Percentiles rank a stretch among this genome's conserved stretches.
phyloP scores from a whole-genome alignment of 1,140 invertebrate genomes.

The Brachionus plicatilis region DNA sequence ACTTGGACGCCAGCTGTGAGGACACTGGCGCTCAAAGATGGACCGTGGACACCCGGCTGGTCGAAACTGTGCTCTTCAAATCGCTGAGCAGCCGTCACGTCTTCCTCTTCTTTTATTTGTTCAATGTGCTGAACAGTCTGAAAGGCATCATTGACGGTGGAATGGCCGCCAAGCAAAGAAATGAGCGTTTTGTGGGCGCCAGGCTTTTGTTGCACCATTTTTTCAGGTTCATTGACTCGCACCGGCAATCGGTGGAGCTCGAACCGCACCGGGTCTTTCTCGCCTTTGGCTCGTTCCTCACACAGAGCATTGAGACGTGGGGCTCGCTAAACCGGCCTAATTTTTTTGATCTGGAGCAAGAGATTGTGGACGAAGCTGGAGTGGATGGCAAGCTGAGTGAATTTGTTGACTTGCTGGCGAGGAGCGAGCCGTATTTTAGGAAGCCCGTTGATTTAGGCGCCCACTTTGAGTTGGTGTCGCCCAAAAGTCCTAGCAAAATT shows the following conservation, averaged over 20 bases:
- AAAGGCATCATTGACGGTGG: background rate
- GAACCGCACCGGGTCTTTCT: background rate
- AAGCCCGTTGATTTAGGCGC: background rate
- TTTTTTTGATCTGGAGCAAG: background rate
- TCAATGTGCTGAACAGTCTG: background rate
- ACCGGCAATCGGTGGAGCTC: background rate
- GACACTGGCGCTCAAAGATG: background rate
- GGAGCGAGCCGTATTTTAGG: background rate
- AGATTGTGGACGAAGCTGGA: background rate
- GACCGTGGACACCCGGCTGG: conserved; percentile 11
- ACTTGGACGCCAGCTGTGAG: background rate
- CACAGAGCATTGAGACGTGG: background rate
- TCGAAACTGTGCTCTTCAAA: conserved; percentile 29
- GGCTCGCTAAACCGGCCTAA: background rate
- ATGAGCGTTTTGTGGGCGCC: background rate
- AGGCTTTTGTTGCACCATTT: background rate
- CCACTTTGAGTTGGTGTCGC: background rate
- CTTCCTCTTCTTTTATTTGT: background rate
- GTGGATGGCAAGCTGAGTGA: background rate
- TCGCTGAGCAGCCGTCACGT: background rate
- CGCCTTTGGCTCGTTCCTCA: background rate
- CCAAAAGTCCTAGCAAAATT: background rate
- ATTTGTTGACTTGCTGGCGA: background rate
- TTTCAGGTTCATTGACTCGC: background rate
- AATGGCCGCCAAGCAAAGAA: background rate